These are phyloP conservation scores for Eucidaris tribuloides DNA, from an alignment of 35 echinoderm and acorn worm genomes.

Conservation along the genomic window DNA sequence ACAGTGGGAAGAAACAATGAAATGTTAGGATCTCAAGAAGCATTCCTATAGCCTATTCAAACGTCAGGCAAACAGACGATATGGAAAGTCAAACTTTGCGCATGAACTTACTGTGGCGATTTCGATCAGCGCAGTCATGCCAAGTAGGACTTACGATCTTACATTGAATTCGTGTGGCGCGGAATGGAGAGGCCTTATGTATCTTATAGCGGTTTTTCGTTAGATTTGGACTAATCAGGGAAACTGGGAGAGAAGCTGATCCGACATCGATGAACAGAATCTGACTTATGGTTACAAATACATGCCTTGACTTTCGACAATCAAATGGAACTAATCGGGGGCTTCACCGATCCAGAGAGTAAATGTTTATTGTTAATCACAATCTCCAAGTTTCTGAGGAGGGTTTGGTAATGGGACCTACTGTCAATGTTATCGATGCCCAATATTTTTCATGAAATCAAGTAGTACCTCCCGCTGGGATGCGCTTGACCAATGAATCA, in stretches of 20 bases:
- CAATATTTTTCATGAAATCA: background rate
- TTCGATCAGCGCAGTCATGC: conserved; percentile 41
- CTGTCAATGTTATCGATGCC: background rate
- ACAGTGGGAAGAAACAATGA: no score
- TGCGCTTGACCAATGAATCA: conserved; percentile 13
- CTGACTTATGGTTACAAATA: background rate
- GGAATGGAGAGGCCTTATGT: conserved; percentile 62
- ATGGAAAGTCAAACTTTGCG: no score
- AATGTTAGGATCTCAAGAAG: no score
- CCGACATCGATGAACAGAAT: background rate
- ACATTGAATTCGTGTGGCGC: conserved; percentile 49
- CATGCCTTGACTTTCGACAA: background rate
- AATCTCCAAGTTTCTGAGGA: background rate
- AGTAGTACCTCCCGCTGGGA: background rate
- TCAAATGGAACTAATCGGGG: background rate
- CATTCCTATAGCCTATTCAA: no score
- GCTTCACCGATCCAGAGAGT: background rate
- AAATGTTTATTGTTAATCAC: background rate
- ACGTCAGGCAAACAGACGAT: no score
- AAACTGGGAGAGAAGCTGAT: conserved; percentile 54
- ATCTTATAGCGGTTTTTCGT: background rate
- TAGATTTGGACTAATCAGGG: conserved; percentile 30
- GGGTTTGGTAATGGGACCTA: background rate
- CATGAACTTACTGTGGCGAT: conserved; percentile 26
- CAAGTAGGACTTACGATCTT: conserved; percentile 40